A percentile compares a stretch with the other conserved stretches of the same genome.
Conservation (phyloP, 1,140 invertebrate species). For the Drosophila athabasca region DNA sequence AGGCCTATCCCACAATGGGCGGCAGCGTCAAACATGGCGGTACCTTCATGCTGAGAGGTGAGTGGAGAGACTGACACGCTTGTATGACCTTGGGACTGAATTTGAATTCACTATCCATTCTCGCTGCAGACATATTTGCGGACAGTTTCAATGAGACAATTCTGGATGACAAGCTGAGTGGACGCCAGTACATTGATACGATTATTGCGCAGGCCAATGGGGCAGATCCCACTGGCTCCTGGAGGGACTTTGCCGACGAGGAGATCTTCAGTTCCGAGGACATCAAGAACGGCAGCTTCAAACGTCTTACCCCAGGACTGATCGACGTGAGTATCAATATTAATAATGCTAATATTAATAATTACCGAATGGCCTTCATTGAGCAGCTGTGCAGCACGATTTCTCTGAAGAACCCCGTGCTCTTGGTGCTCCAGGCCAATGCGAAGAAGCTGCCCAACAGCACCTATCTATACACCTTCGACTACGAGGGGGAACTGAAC, state of each 20-base stretch:
- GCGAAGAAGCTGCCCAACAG: conserved; percentile 76
- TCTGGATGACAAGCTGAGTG: conserved; percentile 61
- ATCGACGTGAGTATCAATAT: conserved; percentile 69
- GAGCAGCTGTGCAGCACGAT: conserved; percentile 75
- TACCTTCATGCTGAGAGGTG: conserved; percentile 76
- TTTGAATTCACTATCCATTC: not conserved
- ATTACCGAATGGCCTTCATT: not conserved
- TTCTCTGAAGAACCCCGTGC: conserved; percentile 76
- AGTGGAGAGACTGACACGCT: not conserved
- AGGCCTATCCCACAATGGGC: conserved; percentile 76
- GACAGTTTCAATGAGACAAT: conserved; percentile 76
- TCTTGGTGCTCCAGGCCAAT: conserved; percentile 76
- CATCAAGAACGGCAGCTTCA: conserved; percentile 72
- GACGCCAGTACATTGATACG: conserved; percentile 65
- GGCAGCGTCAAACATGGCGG: conserved; percentile 79
- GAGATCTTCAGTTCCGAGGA: conserved; percentile 65
- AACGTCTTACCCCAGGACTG: conserved; percentile 64
- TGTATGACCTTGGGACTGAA: not conserved
- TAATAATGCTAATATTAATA: not conserved
- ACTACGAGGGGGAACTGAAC: conserved; percentile 77
- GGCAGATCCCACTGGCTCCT: conserved; percentile 69
- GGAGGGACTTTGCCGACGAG: conserved; percentile 71
- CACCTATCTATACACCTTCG: conserved; percentile 76
- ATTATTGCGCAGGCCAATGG: conserved; percentile 78
- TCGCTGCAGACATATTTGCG: conserved; percentile 63